Evolutionary conservation across 2,888 invertebrate genomes (phyloP).

Genomic region (Pachliopta kotzebuea): DNA sequence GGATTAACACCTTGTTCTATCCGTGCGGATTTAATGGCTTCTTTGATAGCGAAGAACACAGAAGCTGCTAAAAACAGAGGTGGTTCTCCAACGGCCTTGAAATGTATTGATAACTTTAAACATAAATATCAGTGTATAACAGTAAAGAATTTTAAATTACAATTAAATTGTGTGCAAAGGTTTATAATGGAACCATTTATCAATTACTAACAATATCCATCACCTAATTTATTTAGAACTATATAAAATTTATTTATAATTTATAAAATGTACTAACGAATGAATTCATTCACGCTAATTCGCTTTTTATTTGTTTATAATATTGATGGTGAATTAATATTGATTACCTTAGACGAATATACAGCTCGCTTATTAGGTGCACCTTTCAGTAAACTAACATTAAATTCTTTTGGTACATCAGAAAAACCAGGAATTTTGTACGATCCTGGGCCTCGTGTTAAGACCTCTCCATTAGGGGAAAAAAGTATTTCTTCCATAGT

Average conservation of each 20-base stretch:
- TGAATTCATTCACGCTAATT: too few species aligned
- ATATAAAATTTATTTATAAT: too few species aligned
- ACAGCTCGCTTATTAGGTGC: constrained; percentile 90
- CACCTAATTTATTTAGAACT: too few species aligned
- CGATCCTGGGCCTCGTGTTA: constrained; percentile 89
- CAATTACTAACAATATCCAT: too few species aligned
- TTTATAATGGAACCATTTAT: too few species aligned
- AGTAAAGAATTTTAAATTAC: too few species aligned
- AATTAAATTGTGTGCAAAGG: too few species aligned
- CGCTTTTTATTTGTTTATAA: too few species aligned
- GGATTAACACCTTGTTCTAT: constrained; percentile 81
- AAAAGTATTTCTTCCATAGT: constrained; percentile 90
- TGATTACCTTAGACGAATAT: constrained; percentile 90
- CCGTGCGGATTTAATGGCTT: constrained; percentile 90
- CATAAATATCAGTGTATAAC: neutral
- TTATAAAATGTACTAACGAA: too few species aligned
- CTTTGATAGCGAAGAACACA: constrained; percentile 92
- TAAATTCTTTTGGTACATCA: constrained; percentile 91
- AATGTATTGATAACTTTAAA: constrained; percentile 2
- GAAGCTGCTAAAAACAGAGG: constrained; percentile 94
- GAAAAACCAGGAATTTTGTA: constrained; percentile 93
- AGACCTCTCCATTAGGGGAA: constrained; percentile 85
- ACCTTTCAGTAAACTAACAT: constrained; percentile 90
- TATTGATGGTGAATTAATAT: neutral
- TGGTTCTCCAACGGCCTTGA: constrained; percentile 95